Evolutionary conservation across 2,797 vertebrate species (phyloP).

Genomic region (Neomorphus geoffroyi): DNA sequence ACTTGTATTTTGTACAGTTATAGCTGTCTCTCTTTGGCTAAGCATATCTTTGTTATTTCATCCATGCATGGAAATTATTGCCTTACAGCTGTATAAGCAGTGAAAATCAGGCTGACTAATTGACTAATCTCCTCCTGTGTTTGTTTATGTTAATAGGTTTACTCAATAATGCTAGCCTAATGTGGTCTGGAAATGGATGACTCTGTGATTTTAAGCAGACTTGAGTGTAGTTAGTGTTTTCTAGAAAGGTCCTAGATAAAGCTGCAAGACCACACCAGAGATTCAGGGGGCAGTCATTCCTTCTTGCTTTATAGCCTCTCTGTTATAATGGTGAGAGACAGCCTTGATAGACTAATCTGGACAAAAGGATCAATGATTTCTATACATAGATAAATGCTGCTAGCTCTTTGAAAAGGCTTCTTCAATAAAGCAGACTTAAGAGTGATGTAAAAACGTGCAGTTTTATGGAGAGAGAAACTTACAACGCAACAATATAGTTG

Average conservation of each 20-base stretch:
- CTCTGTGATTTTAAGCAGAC: neutral
- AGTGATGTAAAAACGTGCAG: neutral
- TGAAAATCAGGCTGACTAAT: slow-evolving; percentile 13
- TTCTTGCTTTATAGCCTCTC: neutral
- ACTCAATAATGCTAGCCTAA: neutral
- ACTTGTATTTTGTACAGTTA: neutral
- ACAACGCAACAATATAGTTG: neutral
- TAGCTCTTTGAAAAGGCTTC: neutral
- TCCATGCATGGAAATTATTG: neutral
- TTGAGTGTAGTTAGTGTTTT: neutral
- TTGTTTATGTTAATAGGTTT: slow-evolving; percentile 33
- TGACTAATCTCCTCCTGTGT: neutral
- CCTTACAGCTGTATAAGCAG: slow-evolving; percentile 33
- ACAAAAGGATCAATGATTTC: neutral
- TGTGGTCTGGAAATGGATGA: neutral
- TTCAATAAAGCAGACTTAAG: neutral
- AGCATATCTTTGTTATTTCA: neutral
- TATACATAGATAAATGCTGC: neutral
- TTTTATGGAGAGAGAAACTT: neutral
- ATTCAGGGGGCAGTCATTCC: neutral
- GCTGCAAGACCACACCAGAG: neutral
- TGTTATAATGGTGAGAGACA: neutral
- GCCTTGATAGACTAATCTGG: neutral
- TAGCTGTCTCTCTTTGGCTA: neutral
- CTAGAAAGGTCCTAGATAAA: neutral